These are phyloP conservation scores for Felis catus DNA, from an alignment of 2,113 vertebrate species.

Conservation along the genomic window DNA sequence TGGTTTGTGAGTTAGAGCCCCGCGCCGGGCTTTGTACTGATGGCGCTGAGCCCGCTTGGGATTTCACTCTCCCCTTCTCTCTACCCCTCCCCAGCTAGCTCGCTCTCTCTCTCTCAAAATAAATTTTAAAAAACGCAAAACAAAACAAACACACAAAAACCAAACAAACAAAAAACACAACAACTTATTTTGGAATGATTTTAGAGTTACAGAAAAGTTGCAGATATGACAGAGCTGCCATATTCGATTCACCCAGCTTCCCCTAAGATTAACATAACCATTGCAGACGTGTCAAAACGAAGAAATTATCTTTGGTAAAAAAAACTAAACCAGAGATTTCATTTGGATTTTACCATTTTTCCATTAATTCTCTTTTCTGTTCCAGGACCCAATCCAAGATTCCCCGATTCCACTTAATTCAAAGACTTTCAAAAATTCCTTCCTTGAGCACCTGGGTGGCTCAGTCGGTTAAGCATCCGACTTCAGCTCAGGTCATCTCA, in stretches of 20 bases:
- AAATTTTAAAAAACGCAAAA: no score
- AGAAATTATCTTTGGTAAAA: neutral
- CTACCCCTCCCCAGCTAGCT: no score
- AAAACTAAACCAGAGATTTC: constrained; percentile 12
- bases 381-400: constrained; percentile 42
- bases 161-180: neutral
- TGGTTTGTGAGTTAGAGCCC: no score
- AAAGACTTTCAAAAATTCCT: neutral
- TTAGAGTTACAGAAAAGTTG: constrained; percentile 10
- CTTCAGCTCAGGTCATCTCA: no score
- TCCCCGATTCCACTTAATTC: constrained; percentile 20
- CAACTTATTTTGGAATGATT: constrained; percentile 31
- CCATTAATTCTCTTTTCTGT: constrained; percentile 34
- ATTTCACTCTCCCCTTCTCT: no score
- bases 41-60: no score
- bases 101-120: no score
- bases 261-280: neutral
- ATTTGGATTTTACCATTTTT: neutral
- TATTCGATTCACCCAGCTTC: neutral
- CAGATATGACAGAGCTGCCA: neutral
- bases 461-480: no score
- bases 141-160: neutral
- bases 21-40: no score
- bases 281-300: neutral
- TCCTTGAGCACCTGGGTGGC: neutral